Evolutionary conservation across 2,797 vertebrate species (phyloP), one percentile per base, ranked within the genome.

Genomic region (Coccyzus lansbergi): DNA sequence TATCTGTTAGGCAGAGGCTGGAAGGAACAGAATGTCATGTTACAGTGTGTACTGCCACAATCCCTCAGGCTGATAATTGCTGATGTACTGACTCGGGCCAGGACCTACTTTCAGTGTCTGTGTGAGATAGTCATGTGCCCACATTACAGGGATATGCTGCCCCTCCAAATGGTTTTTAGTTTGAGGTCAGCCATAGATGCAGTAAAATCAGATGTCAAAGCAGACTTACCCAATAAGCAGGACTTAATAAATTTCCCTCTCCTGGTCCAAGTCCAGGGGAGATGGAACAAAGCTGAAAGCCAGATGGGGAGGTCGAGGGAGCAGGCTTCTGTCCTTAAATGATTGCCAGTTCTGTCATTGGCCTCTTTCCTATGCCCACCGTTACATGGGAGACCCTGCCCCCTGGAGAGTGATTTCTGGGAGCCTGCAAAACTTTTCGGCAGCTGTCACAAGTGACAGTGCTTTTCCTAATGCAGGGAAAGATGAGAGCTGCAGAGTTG

Each of bases 161-260:
- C 94, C 52, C 44, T 89, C 38, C 33, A 46, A 62, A 80, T 56
- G n/a, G 22, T 63, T 95, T 71, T 69, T 4, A 1, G 56, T 72
- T 48, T 91, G 86, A 92, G 67, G 44, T 81, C 78, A 76, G 46
- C 63, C 34, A 24, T 65, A 68, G 81, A 83, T 92, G 82, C 29
- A 87, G 62, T 79, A 89, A 95, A 94, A 93, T 34, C 3, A 0
- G 86, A 79, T 77, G 95, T 91, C 93, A 90, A 79, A 78, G 92
- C 68, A 74, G 81, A 94, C 92, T 94, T 92, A 59, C 92, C 60
- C 56, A 62, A 36, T 82, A 79, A 84, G 25, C 3, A 2, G 74
- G 53, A 64, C 44, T 88, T 92, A 90, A 91, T 92, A 93, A 82
- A 96, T 92, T 86, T 94, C 19, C 17, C 10, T 88, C 72, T 88